Conservation (phyloP, 2,113 vertebrate genomes). For the Scomber scombrus region DNA sequence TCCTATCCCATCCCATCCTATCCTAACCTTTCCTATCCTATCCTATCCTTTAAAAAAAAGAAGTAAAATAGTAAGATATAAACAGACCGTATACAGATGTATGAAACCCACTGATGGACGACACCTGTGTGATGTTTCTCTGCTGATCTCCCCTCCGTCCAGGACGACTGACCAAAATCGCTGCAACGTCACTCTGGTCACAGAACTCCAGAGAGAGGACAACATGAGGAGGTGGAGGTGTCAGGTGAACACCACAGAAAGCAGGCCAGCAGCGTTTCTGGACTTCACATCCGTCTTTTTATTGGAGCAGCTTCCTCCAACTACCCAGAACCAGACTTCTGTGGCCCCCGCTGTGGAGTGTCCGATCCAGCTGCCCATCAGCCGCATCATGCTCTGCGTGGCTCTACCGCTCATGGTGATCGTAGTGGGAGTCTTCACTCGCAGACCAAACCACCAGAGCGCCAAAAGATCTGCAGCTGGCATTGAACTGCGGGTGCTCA, state of each 20-base stretch:
- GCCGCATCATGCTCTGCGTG: slow-evolving; percentile 56
- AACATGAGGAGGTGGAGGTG: slow-evolving; percentile 64
- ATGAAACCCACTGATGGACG: background rate
- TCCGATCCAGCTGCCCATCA: slow-evolving; percentile 36
- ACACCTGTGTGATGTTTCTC: background rate
- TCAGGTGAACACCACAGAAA: slow-evolving; percentile 14
- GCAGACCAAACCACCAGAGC: slow-evolving; percentile 17
- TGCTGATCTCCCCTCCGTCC: background rate
- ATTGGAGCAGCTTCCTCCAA: background rate
- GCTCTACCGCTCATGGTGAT: slow-evolving; percentile 57
- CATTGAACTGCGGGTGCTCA: slow-evolving; percentile 13
- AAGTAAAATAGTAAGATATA: too few species aligned
- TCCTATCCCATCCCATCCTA: too few species aligned
- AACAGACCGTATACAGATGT: too few species aligned
- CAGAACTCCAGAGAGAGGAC: slow-evolving; percentile 46
- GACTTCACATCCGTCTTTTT: slow-evolving; percentile 61
- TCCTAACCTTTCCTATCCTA: too few species aligned
- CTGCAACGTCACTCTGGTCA: slow-evolving; percentile 56
- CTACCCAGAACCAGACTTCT: fast-evolving
- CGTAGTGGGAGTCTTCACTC: slow-evolving; percentile 31
- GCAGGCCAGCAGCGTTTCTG: background rate
- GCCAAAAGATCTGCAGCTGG: background rate
- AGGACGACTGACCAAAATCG: slow-evolving; percentile 30
- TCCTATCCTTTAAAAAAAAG: too few species aligned
- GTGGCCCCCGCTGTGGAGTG: fast-evolving